Conservation (phyloP, 2,888 invertebrate genomes). For the Aphodius granarius region DNA sequence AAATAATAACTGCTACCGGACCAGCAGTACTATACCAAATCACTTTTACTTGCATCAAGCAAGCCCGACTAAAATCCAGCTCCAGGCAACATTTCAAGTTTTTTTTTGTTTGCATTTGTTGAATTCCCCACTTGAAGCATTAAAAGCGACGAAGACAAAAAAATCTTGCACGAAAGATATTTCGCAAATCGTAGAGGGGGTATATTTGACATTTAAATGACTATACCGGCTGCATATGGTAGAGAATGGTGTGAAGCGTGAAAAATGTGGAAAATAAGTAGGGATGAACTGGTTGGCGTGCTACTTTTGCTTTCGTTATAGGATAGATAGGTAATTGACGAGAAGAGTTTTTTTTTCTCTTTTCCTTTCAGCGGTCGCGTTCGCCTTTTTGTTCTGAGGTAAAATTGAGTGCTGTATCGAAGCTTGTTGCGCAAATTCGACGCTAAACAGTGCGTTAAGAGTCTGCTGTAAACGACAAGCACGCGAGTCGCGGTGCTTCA, state of each 20-base stretch:
- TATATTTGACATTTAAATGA: not conserved
- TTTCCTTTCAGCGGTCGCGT: not conserved
- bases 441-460: not conserved
- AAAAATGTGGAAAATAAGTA: not conserved
- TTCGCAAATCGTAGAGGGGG: not conserved
- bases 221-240: not conserved
- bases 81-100: not conserved
- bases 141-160: not conserved
- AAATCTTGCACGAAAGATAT: not conserved
- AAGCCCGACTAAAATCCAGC: not conserved
- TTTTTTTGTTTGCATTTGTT: not conserved
- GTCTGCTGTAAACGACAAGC: not conserved
- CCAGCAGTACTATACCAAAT: not conserved
- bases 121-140: not conserved
- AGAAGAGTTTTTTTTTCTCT: not conserved
- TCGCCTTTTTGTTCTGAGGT: not conserved
- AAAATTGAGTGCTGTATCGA: not conserved
- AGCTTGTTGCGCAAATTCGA: not conserved
- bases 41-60: constrained; percentile 1
- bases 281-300: not conserved
- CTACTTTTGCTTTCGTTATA: not conserved
- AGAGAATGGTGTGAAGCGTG: not conserved
- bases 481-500: not conserved
- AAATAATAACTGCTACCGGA: not conserved
- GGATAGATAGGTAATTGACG: not conserved